Evolutionary conservation across 2,888 invertebrate species (phyloP).

Genomic region (Panopea generosa): DNA sequence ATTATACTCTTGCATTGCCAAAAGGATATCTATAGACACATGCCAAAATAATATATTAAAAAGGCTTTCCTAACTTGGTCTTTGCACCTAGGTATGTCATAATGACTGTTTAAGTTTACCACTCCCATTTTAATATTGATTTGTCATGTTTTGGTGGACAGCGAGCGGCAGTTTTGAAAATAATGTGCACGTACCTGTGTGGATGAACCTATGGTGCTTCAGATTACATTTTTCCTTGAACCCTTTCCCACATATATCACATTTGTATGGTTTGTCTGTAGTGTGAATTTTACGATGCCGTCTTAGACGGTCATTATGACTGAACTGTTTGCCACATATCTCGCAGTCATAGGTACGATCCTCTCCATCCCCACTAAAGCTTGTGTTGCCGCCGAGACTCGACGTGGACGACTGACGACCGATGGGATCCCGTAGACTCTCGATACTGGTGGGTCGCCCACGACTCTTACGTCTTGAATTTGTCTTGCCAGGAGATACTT

Average conservation of each 20-base stretch:
- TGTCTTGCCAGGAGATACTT: conserved; percentile 45
- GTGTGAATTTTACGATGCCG: conserved; percentile 65
- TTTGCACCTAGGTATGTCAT: no score
- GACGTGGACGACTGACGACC: conserved; percentile 58
- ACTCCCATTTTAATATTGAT: no score
- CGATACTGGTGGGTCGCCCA: conserved; percentile 62
- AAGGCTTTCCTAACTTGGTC: no score
- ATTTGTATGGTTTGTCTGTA: conserved; percentile 62
- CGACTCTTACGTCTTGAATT: conserved; percentile 57
- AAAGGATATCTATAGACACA: no score
- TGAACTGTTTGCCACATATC: conserved; percentile 62
- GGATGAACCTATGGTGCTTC: conserved; percentile 63
- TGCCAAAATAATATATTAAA: no score
- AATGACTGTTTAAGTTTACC: no score
- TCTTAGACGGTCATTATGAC: conserved; percentile 59
- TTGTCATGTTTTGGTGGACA: no score
- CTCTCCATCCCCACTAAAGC: conserved; percentile 50
- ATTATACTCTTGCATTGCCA: no score
- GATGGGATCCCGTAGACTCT: conserved; percentile 57
- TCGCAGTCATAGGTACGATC: conserved; percentile 63
- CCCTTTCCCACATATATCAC: conserved; percentile 64
- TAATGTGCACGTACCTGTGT: conserved; percentile 49
- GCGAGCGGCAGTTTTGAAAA: no score
- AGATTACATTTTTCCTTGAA: conserved; percentile 64
- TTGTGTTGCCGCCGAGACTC: conserved; percentile 57